These are phyloP conservation scores for Heteronetta atricapilla DNA, from an alignment of 2,113 vertebrate species.

Conservation along the genomic window DNA sequence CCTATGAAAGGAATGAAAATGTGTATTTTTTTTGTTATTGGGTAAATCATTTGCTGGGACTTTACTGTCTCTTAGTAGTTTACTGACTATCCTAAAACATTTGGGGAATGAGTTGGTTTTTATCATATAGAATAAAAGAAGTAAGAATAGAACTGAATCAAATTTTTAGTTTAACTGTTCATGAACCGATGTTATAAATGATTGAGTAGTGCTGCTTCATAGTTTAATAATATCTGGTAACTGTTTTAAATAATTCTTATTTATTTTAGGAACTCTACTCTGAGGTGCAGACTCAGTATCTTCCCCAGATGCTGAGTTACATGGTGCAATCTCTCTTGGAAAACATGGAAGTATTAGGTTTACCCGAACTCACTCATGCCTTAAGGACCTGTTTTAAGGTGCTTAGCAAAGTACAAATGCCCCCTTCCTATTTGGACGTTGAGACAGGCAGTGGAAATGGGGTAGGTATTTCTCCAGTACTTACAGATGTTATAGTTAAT, in stretches of 20 bases:
- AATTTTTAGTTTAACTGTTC: not conserved
- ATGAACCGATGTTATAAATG: not conserved
- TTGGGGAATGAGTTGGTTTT: not conserved
- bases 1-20: not conserved
- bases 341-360: slow-evolving; percentile 77
- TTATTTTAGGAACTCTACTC: slow-evolving; percentile 89
- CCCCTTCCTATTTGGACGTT: slow-evolving; percentile 87
- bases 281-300: slow-evolving; percentile 91
- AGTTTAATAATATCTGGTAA: not conserved
- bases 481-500: not conserved
- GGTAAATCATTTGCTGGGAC: not conserved
- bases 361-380: slow-evolving; percentile 87
- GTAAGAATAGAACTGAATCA: not conserved
- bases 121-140: not conserved
- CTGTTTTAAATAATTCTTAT: not conserved
- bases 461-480: slow-evolving; percentile 54
- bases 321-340: slow-evolving; percentile 83
- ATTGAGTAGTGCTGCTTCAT: not conserved
- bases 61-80: not conserved
- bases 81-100: not conserved
- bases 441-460: slow-evolving; percentile 53
- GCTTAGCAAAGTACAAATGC: slow-evolving; percentile 97
- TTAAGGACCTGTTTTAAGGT: slow-evolving; percentile 92
- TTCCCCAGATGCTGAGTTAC: slow-evolving; percentile 92
- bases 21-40: not conserved